A percentile compares a stretch with the other conserved stretches of the same genome.
Conservation (phyloP, 2,888 invertebrate genomes). For the Odontocolon sp. region DNA sequence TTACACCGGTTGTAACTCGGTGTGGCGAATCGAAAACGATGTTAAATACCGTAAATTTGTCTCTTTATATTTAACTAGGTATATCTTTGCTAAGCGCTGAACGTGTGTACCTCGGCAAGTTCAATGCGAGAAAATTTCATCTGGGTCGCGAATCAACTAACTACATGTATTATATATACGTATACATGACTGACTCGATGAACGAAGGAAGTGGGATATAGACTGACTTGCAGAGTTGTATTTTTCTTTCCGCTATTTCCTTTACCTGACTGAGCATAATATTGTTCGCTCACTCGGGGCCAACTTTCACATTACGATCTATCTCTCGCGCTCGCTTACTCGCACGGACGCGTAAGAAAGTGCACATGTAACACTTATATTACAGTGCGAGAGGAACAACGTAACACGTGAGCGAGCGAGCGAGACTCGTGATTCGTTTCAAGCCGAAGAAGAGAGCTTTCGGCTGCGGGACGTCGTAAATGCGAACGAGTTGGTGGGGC, state of each 20-base stretch:
- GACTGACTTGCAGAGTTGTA: background rate
- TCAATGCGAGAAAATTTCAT: slow-evolving; percentile 69
- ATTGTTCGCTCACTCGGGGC: slow-evolving; percentile 21
- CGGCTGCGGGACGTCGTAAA: background rate
- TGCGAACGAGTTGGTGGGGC: background rate
- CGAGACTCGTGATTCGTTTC: background rate
- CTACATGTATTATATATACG: background rate
- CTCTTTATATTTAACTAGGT: too few relatives aligned
- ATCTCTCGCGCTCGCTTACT: slow-evolving; percentile 51
- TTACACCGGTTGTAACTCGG: too few relatives aligned
- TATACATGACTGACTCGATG: background rate
- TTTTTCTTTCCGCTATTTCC: background rate
- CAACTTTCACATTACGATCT: slow-evolving; percentile 71
- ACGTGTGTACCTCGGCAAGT: too few relatives aligned
- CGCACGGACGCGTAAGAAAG: slow-evolving; percentile 71
- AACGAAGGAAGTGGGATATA: background rate
- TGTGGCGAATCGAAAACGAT: too few relatives aligned
- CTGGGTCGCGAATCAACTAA: slow-evolving; percentile 1
- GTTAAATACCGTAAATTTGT: too few relatives aligned
- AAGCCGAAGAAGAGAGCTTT: background rate
- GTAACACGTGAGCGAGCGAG: slow-evolving; percentile 63
- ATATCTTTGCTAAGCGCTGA: too few relatives aligned
- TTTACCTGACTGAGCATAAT: slow-evolving; percentile 52
- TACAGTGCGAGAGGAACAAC: slow-evolving; percentile 65
- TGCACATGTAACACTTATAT: slow-evolving; percentile 78